A percentile compares a stretch with the other conserved stretches of the same genome.
These are phyloP conservation scores for Epistrophe eligans DNA, from an alignment of 2,888 invertebrate genomes.

Conservation along the genomic window DNA sequence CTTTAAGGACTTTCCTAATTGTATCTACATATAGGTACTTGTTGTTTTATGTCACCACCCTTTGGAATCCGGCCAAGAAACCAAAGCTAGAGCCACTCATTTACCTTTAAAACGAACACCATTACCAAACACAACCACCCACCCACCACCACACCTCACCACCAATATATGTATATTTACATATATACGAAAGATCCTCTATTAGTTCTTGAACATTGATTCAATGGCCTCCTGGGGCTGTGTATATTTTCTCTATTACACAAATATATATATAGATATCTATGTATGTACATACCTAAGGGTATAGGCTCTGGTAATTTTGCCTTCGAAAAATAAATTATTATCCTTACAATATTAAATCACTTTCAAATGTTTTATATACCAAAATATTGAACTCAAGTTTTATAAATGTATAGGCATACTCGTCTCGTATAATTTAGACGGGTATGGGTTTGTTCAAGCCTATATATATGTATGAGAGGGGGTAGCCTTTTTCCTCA, in stretches of 20 bases:
- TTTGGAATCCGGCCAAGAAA: conserved; percentile 40
- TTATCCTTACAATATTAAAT: conserved; percentile 71
- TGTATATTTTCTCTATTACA: conserved; percentile 35
- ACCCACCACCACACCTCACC: not conserved
- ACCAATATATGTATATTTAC: not conserved
- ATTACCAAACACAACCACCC: not conserved
- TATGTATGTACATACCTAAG: too few relatives aligned
- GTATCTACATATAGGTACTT: conserved; percentile 27
- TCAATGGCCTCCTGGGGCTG: conserved; percentile 58
- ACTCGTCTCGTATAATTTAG: conserved; percentile 2
- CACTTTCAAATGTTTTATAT: conserved; percentile 66
- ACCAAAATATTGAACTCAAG: conserved; percentile 53
- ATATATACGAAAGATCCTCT: conserved; percentile 44
- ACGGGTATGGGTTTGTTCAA: not conserved
- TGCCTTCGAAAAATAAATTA: conserved; percentile 69
- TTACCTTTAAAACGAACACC: conserved; percentile 30
- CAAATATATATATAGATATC: not conserved
- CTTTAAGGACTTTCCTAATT: conserved; percentile 64
- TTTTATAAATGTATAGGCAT: not conserved
- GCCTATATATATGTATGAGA: not conserved
- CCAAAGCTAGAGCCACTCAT: conserved; percentile 56
- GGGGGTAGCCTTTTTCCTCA: not conserved
- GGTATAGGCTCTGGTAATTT: conserved; percentile 16
- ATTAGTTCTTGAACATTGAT: conserved; percentile 67
- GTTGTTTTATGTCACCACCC: conserved; percentile 33